Evolutionary conservation across 2,113 vertebrate species (phyloP).

Genomic region (Dolichotis patagonum): DNA sequence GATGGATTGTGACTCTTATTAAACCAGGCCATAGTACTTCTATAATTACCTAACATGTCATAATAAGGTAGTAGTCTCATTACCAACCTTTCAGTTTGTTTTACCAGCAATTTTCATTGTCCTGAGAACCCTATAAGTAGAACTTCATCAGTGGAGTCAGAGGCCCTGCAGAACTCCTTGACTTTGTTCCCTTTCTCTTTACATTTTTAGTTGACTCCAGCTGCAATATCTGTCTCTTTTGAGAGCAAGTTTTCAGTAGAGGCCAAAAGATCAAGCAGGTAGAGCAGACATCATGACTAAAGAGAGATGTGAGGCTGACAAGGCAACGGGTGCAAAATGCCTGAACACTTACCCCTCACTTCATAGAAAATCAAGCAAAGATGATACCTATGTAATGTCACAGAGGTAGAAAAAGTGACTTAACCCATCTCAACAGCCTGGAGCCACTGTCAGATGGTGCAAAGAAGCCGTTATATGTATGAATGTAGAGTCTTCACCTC

Average conservation of each 20-base stretch:
- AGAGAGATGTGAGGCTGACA: background rate
- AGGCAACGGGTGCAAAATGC: background rate
- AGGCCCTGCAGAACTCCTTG: background rate
- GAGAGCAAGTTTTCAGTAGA: background rate
- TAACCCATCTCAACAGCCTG: background rate
- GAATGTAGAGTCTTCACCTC: background rate
- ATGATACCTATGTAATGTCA: fast-evolving
- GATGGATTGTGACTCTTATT: background rate
- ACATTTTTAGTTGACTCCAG: background rate
- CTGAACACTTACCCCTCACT: background rate
- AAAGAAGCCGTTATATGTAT: background rate
- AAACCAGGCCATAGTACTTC: background rate
- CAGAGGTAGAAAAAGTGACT: no score
- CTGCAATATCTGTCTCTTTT: background rate
- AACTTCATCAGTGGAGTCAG: background rate
- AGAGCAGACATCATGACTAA: background rate
- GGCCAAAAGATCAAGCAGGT: background rate
- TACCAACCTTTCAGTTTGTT: background rate
- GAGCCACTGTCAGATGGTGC: background rate
- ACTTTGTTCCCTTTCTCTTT: background rate
- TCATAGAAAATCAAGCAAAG: background rate
- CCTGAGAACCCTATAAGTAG: background rate
- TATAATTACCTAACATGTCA: background rate
- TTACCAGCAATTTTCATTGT: background rate
- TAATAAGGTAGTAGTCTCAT: background rate